These are phyloP conservation scores for Pachliopta kotzebuea DNA, from an alignment of 2,888 invertebrate genomes.

Conservation along the genomic window DNA sequence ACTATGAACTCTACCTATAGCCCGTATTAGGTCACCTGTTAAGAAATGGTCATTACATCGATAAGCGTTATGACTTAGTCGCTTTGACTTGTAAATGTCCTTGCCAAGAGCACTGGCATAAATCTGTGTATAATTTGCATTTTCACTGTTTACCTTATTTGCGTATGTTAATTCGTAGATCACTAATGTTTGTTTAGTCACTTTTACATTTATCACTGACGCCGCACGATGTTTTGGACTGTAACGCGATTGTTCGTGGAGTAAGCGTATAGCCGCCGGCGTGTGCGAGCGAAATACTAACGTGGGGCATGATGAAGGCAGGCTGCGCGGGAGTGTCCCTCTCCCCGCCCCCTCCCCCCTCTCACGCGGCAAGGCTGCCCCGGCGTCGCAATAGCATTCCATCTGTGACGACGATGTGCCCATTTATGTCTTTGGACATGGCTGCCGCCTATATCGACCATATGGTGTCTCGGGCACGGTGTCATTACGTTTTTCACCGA, in stretches of 20 bases:
- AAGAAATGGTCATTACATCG: conserved; percentile 38
- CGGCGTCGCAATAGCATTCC: conserved; percentile 65
- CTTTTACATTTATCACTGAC: conserved; percentile 48
- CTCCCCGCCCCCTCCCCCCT: conserved; percentile 46
- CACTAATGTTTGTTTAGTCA: conserved; percentile 52
- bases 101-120: conserved; percentile 36
- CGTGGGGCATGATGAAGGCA: conserved; percentile 60
- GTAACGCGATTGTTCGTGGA: conserved; percentile 21
- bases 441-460: conserved; percentile 71
- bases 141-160: conserved; percentile 52
- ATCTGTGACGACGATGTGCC: conserved; percentile 76
- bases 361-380: conserved; percentile 56
- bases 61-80: conserved; percentile 43
- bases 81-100: conserved; percentile 29
- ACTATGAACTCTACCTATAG: conserved; percentile 32
- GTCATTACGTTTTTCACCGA: conserved; percentile 62
- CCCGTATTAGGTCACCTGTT: conserved; percentile 36
- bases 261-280: conserved; percentile 49
- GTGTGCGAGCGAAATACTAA: conserved; percentile 64
- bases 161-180: conserved; percentile 47
- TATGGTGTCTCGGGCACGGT: conserved; percentile 65
- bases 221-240: conserved; percentile 39
- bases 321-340: conserved; percentile 54
- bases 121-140: conserved; percentile 31
- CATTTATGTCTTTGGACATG: conserved; percentile 79